These are phyloP conservation scores for Caenorhabditis parvicauda DNA, from an alignment of 2,888 invertebrate genomes.

Conservation along the genomic window DNA sequence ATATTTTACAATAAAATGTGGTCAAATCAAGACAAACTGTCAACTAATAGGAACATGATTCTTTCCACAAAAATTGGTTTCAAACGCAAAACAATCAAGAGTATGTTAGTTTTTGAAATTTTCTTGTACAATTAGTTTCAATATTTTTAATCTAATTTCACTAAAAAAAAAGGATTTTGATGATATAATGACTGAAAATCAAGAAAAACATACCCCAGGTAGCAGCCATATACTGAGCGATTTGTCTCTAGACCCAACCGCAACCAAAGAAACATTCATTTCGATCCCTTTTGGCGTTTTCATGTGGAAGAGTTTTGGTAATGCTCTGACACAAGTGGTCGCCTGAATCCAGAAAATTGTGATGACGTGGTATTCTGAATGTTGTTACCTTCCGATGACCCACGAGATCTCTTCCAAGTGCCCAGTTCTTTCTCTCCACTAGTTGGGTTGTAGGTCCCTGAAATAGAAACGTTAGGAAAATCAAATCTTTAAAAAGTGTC, in stretches of 20 bases:
- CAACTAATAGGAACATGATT: no score
- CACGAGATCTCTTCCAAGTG: slow-evolving; percentile 91
- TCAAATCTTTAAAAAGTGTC: background rate
- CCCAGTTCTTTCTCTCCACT: slow-evolving; percentile 85
- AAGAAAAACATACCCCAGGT: slow-evolving; percentile 24
- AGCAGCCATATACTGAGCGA: slow-evolving; percentile 50
- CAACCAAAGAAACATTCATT: slow-evolving; percentile 35
- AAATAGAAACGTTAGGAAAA: background rate
- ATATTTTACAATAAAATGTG: no score
- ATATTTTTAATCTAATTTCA: no score
- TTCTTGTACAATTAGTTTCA: no score
- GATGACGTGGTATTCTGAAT: background rate
- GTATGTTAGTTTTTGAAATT: no score
- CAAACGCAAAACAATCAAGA: no score
- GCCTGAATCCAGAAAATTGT: slow-evolving; percentile 7
- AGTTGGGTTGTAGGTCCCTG: slow-evolving; percentile 84
- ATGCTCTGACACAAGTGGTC: slow-evolving; percentile 20
- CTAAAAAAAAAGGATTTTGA: background rate
- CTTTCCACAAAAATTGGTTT: no score
- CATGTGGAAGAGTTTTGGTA: slow-evolving; percentile 5
- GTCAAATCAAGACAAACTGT: no score
- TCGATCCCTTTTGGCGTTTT: slow-evolving; percentile 17
- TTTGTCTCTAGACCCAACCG: slow-evolving; percentile 52
- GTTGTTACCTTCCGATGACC: slow-evolving; percentile 87
- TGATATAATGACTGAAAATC: background rate